Conservation (phyloP, 1,140 invertebrate genomes). For the Zaprionus kolodkinae region DNA sequence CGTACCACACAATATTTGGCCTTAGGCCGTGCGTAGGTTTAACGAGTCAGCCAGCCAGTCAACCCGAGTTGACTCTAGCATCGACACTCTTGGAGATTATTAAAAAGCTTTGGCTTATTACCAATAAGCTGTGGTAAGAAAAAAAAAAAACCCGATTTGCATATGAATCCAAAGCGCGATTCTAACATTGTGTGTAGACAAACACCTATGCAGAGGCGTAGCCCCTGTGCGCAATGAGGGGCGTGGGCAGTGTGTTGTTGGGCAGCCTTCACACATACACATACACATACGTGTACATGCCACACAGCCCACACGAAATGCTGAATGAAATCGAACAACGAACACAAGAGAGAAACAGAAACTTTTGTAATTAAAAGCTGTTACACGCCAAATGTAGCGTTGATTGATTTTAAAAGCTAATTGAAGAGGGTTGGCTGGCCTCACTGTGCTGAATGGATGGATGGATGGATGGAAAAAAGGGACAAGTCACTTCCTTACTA, state of each 20-base stretch:
- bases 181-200: constrained; percentile 56
- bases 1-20: constrained; percentile 66
- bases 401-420: constrained; percentile 79
- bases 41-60: constrained; percentile 39
- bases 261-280: constrained; percentile 62
- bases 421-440: constrained; percentile 59
- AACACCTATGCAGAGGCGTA: constrained; percentile 62
- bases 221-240: constrained; percentile 4
- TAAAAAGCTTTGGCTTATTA: constrained; percentile 72
- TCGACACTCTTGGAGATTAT: constrained; percentile 50
- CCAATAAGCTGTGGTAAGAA: constrained; percentile 54
- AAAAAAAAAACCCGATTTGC: constrained; percentile 59
- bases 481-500: constrained; percentile 62
- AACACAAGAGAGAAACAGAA: constrained; percentile 26
- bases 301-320: constrained; percentile 26
- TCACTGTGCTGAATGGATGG: background rate
- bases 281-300: too few species aligned
- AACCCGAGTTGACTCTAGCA: background rate
- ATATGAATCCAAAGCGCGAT: constrained; percentile 61
- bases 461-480: constrained; percentile 9
- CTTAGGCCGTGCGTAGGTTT: constrained; percentile 74
- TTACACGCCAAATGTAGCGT: constrained; percentile 70
- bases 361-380: constrained; percentile 72
- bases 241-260: constrained; percentile 56
- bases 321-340: constrained; percentile 14